These are phyloP conservation scores for Zeus faber DNA, from an alignment of 2,113 vertebrate species.

Conservation along the genomic window DNA sequence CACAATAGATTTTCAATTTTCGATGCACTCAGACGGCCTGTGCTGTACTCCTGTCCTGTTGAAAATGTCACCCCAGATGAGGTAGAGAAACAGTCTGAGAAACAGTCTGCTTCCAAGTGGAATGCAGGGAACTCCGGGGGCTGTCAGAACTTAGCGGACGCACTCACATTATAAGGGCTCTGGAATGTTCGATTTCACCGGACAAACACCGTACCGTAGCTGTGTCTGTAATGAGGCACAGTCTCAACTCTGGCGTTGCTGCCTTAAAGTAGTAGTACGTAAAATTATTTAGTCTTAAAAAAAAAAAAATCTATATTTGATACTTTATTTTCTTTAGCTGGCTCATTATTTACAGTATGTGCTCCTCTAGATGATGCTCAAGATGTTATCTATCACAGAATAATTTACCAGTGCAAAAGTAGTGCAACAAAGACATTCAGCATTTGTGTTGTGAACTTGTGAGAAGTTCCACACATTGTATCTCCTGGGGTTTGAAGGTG, in stretches of 20 bases:
- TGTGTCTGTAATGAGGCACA: slow-evolving; percentile 22
- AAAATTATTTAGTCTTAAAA: not conserved
- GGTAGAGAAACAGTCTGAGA: slow-evolving; percentile 8
- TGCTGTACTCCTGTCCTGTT: not conserved
- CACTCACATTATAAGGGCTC: slow-evolving; percentile 60
- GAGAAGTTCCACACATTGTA: too few species aligned
- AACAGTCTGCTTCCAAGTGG: slow-evolving; percentile 57
- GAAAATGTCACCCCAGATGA: slow-evolving; percentile 6
- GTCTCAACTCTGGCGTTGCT: not conserved
- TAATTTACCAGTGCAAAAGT: too few species aligned
- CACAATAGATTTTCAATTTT: too few species aligned
- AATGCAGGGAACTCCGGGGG: slow-evolving; percentile 56
- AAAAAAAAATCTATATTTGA: not conserved
- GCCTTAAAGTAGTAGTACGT: too few species aligned
- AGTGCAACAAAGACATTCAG: too few species aligned
- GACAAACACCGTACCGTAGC: slow-evolving; percentile 39
- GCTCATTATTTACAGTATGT: too few species aligned
- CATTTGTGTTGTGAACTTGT: too few species aligned
- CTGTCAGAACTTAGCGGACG: slow-evolving; percentile 60
- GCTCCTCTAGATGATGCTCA: too few species aligned
- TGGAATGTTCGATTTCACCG: slow-evolving; percentile 66
- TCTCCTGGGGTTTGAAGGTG: too few species aligned
- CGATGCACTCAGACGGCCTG: not conserved
- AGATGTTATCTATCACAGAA: too few species aligned
- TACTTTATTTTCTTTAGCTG: too few species aligned